Base-by-base conservation (phyloP, 2,888 invertebrate genomes). In the Dynastes maya region DNA sequence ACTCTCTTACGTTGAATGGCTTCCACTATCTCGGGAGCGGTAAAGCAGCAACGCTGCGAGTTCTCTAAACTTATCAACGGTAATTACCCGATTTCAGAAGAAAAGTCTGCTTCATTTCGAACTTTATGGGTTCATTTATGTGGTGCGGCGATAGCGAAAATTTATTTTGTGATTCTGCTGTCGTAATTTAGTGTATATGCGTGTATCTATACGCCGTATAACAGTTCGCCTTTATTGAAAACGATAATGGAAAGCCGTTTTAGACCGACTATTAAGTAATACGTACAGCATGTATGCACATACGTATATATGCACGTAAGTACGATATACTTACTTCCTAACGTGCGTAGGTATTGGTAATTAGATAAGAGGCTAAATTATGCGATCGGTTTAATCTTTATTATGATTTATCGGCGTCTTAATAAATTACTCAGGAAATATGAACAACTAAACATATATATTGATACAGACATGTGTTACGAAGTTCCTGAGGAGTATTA, bases 121-220 rank as follows among this genome's bases (percentile, higher is more conserved):
- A 74, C 72, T 74, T 74, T 74, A 74, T 74, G 72, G 72, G 72
- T 74, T 61, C 72, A 74, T 74, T 74, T 74, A 74, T 74, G 72
- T 74, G 61, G 71, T 71, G 71, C 53, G 71, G 72, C 40, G 72
- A 74, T 74, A 74, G 72, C 72, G 72, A 74, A 74, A 74, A 74
- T 74, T 74, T 74, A 74, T 74, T 74, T 74, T 45, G 72, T 74
- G 72, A 74, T 74, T 61, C 72, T 58, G 61, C 61, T 45, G 72
- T 61, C 72, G 61, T 74, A 27, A 61, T 74, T 74, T 74, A 74
- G 61, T 45, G 45, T 61, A n/a, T 58, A 58, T 45, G 29, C 72
- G 72, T 45, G 8, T 68, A 51, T 68, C 49, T 68, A 27, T 40
- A 16, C 37, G 37, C 40, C 65, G 37, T 65, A 65, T 40, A 45